A percentile compares a stretch with the other conserved stretches of the same genome.
These are phyloP conservation scores for Leptopilina drosophilae DNA, from an alignment of 2,888 invertebrate genomes.

Conservation along the genomic window DNA sequence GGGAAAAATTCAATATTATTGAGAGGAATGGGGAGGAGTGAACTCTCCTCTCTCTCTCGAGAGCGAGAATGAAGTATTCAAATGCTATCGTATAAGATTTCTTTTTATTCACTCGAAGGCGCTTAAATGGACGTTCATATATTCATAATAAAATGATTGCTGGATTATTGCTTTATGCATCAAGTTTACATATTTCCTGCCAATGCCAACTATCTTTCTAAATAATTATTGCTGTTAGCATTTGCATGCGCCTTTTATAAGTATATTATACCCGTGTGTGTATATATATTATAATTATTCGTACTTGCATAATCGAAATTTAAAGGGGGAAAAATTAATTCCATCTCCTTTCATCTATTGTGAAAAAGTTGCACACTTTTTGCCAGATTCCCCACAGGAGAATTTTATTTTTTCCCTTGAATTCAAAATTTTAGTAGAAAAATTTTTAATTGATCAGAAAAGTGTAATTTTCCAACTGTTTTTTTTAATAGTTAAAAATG, in stretches of 20 bases:
- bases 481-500: no score
- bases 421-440: no score
- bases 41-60: neutral
- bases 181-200: conserved; percentile 19
- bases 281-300: neutral
- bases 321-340: neutral
- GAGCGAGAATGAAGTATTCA: conserved; percentile 20
- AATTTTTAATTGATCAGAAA: no score
- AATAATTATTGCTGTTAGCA: conserved; percentile 21
- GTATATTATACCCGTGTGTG: neutral
- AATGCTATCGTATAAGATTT: conserved; percentile 9
- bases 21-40: conserved; percentile 7
- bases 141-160: conserved; percentile 8
- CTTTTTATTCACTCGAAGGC: neutral
- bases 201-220: conserved; percentile 26
- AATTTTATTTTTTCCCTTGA: no score
- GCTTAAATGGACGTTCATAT: conserved; percentile 4
- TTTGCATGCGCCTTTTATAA: neutral
- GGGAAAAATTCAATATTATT: neutral
- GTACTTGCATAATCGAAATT: conserved; percentile 17
- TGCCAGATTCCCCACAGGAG: no score
- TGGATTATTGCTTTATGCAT: conserved; percentile 18
- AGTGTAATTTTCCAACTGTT: no score
- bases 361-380: no score
- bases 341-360: neutral